These are phyloP conservation scores for Crossocerus cetratus DNA, from an alignment of 2,888 invertebrate species.

Conservation along the genomic window DNA sequence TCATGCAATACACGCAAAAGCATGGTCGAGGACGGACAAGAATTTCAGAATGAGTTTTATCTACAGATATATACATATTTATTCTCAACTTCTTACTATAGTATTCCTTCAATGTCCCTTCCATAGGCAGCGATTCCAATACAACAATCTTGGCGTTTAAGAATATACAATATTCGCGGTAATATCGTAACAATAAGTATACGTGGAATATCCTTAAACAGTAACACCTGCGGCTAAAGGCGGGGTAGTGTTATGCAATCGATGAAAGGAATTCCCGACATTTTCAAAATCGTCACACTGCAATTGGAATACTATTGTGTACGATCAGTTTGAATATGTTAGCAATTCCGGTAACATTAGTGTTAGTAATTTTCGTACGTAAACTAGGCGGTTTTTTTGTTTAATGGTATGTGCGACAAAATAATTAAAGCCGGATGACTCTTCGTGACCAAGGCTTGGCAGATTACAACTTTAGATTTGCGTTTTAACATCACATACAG, in stretches of 20 bases:
- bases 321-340: constrained; percentile 19
- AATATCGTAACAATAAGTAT: constrained; percentile 35
- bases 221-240: constrained; percentile 28
- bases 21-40: no score
- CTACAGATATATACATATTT: constrained; percentile 46
- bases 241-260: constrained; percentile 9
- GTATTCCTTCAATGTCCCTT: constrained; percentile 23
- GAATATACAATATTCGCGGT: constrained; percentile 20
- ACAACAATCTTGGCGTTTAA: constrained; percentile 10
- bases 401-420: no score
- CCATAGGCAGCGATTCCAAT: no score
- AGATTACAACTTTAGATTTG: no score
- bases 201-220: constrained; percentile 43
- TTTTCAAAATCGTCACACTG: constrained; percentile 13
- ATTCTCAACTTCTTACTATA: constrained; percentile 43
- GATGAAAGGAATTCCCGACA: constrained; percentile 18
- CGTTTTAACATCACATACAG: no score
- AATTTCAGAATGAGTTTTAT: no score
- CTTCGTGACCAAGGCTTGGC: no score
- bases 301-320: constrained; percentile 10
- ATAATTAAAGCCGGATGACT: no score
- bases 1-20: background rate
- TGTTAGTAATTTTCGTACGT: constrained; percentile 1
- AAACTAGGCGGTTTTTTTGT: background rate
- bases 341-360: background rate